Base-by-base conservation (phyloP, 2,888 invertebrate genomes). In the Chloroclystis v-ata region DNA sequence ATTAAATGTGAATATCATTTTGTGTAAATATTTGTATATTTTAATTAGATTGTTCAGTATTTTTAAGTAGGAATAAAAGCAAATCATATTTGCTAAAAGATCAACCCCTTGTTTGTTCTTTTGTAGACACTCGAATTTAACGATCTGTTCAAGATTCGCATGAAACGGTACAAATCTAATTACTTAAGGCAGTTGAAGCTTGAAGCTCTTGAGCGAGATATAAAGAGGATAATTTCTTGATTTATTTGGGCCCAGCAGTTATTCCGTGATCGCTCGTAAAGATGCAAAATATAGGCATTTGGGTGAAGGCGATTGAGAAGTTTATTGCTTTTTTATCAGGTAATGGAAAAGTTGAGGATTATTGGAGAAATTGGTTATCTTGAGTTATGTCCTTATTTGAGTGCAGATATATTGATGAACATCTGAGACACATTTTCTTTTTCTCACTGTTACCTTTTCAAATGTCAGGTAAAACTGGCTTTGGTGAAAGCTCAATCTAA, bases 281-380 rank as follows among this genome's bases (percentile, higher is more conserved):
- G 29, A 50, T 54, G 49, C 45, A 47, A 49, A 53, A 47, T 49
- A 53, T 33, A 32, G 45, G 39, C 43, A 28, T 46, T 53, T 39
- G 41, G 12, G 28, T 3, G 41, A 42, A 37, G 44, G 52, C 47
- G 47, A 45, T 45, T 42, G 32, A 28, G 35, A 41, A 25, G 32
- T 54, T 54, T 47, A 54, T 50, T 13, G 43, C 37, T 25, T 45
- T 47, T 50, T 49, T 49, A 52, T 52, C 49, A 49, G 49, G 45
- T 49, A 43, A 44, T 49, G 48, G 40, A 40, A 43, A 48, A 30
- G 14, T 48, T 43, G 37, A 29, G 32, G 37, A 42, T 38, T 32
- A 47, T 33, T 32, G 30, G 42, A 40, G 40, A 35, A 46, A 46
- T 46, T 29, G 45, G 14, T 39, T 33, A 32, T 26, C 20, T 35